Base-by-base conservation (phyloP, 2,888 invertebrate species). In the Philereme transversata region DNA sequence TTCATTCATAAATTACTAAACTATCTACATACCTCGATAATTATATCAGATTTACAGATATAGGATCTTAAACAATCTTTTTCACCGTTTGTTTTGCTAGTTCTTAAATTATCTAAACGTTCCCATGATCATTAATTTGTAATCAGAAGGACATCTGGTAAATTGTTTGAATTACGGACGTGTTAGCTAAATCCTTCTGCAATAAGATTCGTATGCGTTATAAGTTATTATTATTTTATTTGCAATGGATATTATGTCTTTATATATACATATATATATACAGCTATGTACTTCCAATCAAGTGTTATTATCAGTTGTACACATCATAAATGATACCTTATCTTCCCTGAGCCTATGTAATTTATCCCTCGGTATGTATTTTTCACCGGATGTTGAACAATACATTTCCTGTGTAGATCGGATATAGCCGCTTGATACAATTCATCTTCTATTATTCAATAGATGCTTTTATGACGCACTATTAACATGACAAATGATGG, bases 371-470 rank as follows among this genome's bases (percentile, higher is more conserved):
- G 9, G 6, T 6, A 3, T 52, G 11, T 36, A 0, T 45, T 36
- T 47, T 53, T 10, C 7, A 51, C 11, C 40, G 54, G 49, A 62
- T 58, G 46, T 40, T 47, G 22, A 54, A 54, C 34, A 60, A 55
- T 48, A 52, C 9, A 8, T 52, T 60, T 62, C 62, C 60, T 51
- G 62, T 45, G 56, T 51, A 53, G 70, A 73, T 69, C 77, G 79
- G 80, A 79, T 77, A 73, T 57, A 53, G 41, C 49, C n/a, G 22
- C 52, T 75, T 64, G 65, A 49, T 60, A 64, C 64, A 48, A 60
- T 60, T 65, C 64, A 58, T 58, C 64, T 60, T 62, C 63, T 62
- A 74, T 78, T 77, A 81, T 73, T 79, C 77, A 80, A 77, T 71
- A 54, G 56, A 52, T 69, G 65, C 64, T 63, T 69, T 60, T 63